Percentiles rank a stretch among this genome's conserved stretches.
These are phyloP conservation scores for Spea multiplicata DNA, from an alignment of 2,113 vertebrate genomes.

Conservation along the genomic window DNA sequence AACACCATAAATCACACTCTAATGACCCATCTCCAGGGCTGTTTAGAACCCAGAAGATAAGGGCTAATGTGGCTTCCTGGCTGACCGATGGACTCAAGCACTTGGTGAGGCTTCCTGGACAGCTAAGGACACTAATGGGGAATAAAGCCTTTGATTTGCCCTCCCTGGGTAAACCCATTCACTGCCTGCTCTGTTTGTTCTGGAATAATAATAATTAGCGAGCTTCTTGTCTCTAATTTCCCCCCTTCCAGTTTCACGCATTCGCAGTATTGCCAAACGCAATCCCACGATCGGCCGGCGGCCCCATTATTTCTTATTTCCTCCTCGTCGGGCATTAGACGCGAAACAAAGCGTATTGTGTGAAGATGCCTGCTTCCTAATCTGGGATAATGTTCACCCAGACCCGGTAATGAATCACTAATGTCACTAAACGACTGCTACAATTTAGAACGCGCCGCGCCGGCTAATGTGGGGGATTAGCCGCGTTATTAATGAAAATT, in stretches of 20 bases:
- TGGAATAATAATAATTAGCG: constrained; percentile 13
- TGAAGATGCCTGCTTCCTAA: constrained; percentile 3
- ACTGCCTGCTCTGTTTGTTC: constrained; percentile 19
- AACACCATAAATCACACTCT: background rate
- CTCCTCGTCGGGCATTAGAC: background rate
- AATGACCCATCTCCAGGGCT: background rate
- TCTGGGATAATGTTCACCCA: constrained; percentile 15
- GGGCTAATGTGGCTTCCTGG: background rate
- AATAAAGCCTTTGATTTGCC: constrained; percentile 16
- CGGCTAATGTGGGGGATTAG: constrained; percentile 20
- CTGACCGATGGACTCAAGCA: constrained; percentile 10
- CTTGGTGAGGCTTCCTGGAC: background rate
- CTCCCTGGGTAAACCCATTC: constrained; percentile 15
- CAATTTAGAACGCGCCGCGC: background rate
- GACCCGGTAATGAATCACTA: background rate
- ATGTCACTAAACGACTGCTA: constrained; percentile 12
- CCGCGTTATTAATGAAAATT: background rate
- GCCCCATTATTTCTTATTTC: background rate
- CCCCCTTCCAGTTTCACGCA: background rate
- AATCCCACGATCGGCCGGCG: too few relatives aligned
- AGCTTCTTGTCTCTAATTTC: background rate
- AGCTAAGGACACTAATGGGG: background rate
- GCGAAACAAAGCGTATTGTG: background rate
- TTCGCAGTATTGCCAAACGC: background rate
- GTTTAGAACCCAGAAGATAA: background rate